phyloP scores from a whole-genome alignment of 2,113 vertebrate species.

The Engraulis encrasicolus region DNA sequence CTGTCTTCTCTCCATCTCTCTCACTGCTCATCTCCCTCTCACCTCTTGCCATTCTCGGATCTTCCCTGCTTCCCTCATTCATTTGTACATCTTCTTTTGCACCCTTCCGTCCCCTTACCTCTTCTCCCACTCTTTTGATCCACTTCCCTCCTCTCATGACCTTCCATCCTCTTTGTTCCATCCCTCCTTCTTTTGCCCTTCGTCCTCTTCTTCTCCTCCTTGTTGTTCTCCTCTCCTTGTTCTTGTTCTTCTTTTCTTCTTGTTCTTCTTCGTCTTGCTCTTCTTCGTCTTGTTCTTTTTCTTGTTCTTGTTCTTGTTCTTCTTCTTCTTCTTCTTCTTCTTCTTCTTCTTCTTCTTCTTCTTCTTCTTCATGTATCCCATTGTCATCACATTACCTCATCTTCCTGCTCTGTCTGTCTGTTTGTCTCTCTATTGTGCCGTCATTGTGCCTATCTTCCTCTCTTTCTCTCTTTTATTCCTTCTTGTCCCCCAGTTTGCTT shows the following conservation, averaged over 20 bases:
- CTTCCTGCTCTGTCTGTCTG: background rate
- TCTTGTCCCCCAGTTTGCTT: too few relatives aligned
- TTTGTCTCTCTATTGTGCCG: background rate
- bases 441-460: background rate
- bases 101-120: background rate
- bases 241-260: background rate
- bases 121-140: too few relatives aligned
- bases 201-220: background rate
- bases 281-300: background rate
- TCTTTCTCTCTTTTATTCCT: background rate
- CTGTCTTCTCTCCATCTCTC: background rate
- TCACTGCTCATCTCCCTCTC: background rate
- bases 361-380: background rate
- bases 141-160: background rate
- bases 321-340: too few relatives aligned
- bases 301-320: background rate
- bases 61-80: conserved; percentile 29
- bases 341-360: conserved; percentile 19
- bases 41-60: conserved; percentile 38
- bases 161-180: conserved; percentile 34
- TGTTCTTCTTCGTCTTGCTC: too few relatives aligned
- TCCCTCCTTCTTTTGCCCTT: conserved; percentile 20
- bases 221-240: background rate
- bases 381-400: background rate
- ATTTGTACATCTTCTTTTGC: conserved; percentile 18